These are phyloP conservation scores for Eilema griseolum DNA, from an alignment of 2,888 invertebrate species.

Conservation along the genomic window DNA sequence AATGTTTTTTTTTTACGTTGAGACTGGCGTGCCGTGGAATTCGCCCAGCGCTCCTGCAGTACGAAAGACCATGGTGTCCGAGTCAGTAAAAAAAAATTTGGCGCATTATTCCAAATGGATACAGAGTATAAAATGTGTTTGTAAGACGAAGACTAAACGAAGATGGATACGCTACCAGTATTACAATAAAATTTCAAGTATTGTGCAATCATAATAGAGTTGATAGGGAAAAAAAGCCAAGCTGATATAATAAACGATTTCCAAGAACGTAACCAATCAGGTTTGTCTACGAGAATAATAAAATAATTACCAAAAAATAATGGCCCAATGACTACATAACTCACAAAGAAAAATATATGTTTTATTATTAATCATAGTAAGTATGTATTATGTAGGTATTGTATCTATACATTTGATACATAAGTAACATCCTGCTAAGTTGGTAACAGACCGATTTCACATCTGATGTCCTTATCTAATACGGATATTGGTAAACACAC, in stretches of 20 bases:
- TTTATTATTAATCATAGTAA: background rate
- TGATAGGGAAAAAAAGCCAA: background rate
- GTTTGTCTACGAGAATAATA: background rate
- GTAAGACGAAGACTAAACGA: too few relatives aligned
- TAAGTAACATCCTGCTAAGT: background rate
- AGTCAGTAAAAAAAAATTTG: too few relatives aligned
- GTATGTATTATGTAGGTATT: background rate
- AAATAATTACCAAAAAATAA: background rate
- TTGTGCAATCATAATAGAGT: background rate
- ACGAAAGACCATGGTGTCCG: too few relatives aligned
- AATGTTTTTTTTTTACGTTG: too few relatives aligned
- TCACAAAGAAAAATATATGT: background rate
- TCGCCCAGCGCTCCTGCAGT: too few relatives aligned
- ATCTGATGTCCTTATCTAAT: background rate
- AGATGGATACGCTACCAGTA: background rate
- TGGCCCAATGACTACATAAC: too few relatives aligned
- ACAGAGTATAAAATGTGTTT: too few relatives aligned
- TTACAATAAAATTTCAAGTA: background rate
- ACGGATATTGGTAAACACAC: background rate
- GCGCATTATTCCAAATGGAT: too few relatives aligned
- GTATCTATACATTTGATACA: background rate
- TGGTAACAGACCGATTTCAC: slow-evolving; percentile 3
- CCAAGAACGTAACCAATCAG: background rate
- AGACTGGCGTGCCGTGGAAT: too few relatives aligned
- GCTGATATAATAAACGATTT: background rate